Evolutionary conservation across 2,113 vertebrate genomes (phyloP).

Genomic region (Nettapus auritus): DNA sequence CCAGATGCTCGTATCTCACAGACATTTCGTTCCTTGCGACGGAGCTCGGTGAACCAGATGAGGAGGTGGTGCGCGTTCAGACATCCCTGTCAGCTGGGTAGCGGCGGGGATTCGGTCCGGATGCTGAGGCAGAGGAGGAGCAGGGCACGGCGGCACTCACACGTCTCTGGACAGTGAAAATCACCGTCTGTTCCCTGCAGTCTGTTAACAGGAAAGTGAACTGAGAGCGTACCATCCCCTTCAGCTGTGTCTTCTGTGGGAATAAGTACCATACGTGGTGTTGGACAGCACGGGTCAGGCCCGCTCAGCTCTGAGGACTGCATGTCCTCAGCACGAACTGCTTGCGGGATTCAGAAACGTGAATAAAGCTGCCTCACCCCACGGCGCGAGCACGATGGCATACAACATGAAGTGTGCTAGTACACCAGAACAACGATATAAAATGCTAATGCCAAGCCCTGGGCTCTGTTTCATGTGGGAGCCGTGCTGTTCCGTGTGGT

Average conservation of each 20-base stretch:
- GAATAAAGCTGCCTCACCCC: not conserved
- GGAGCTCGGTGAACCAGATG: not conserved
- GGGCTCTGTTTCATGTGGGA: not conserved
- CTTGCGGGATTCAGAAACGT: accelerated
- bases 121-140: not conserved
- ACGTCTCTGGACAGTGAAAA: not conserved
- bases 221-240: not conserved
- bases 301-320: not conserved
- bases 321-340: not conserved
- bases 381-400: accelerated
- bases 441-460: not conserved
- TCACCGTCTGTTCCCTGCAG: not conserved
- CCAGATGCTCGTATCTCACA: not conserved
- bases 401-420: accelerated
- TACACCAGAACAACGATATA: accelerated
- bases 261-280: accelerated
- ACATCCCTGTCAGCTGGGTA: not conserved
- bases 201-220: not conserved
- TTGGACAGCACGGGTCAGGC: not conserved
- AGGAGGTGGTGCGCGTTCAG: not conserved
- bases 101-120: not conserved
- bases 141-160: not conserved
- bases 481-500: too few relatives aligned
- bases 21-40: not conserved
- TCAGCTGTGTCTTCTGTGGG: not conserved